A percentile compares a stretch with the other conserved stretches of the same genome.
Evolutionary conservation across 2,888 invertebrate genomes (phyloP).

Genomic region (Pachymerium ferrugineum): DNA sequence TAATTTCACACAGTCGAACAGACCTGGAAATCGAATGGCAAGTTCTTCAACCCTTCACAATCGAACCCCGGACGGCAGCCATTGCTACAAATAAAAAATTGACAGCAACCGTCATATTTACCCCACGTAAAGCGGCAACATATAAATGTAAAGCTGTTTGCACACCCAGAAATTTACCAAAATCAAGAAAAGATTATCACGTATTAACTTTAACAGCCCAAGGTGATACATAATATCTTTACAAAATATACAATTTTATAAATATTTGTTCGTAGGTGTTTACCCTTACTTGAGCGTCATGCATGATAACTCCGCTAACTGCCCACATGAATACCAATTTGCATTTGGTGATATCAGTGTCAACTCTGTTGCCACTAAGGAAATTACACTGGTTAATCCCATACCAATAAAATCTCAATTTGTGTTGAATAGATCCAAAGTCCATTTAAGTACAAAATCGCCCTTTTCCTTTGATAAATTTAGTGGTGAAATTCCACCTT

Average conservation of each 20-base stretch:
- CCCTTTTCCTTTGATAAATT: not conserved
- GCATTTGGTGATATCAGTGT: not conserved
- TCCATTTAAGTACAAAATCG: not conserved
- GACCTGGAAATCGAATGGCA: not conserved
- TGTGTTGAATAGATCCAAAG: not conserved
- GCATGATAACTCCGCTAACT: not conserved
- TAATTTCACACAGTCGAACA: not conserved
- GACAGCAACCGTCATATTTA: not conserved
- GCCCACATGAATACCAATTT: not conserved
- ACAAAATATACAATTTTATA: not conserved
- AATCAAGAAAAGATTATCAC: too few species aligned
- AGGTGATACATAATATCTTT: not conserved
- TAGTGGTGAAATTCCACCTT: not conserved
- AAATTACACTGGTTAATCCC: not conserved
- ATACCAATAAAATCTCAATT: not conserved
- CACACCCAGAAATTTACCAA: not conserved
- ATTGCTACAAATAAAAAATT: not conserved
- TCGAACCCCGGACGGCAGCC: not conserved
- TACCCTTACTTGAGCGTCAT: not conserved
- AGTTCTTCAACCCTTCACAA: not conserved
- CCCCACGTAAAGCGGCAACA: not conserved
- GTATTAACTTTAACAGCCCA: not conserved
- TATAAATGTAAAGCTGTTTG: not conserved
- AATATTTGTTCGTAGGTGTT: not conserved
- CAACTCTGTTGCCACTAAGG: not conserved